Base-by-base conservation (phyloP, 2,113 vertebrate genomes). In the Hystrix cristata region DNA sequence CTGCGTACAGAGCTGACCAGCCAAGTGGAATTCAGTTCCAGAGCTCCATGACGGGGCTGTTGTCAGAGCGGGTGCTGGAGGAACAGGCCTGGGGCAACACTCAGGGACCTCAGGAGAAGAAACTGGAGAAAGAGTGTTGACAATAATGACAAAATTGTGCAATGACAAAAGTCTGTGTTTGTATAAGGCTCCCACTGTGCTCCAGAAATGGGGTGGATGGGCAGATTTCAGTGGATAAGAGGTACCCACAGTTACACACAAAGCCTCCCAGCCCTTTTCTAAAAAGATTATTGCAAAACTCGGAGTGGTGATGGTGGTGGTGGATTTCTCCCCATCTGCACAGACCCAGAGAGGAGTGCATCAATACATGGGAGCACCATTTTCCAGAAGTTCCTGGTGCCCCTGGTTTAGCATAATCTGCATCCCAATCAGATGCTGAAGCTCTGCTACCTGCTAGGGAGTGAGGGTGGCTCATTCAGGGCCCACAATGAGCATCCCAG, bases 301-400 rank as follows among this genome's bases (percentile, higher is more conserved):
- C 86, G 59, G 38, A 90, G 67, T 19, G 46, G 74, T 18, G 27
- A 5, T 5, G 3, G 18, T 21, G 53, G 23, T 2, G 8, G n/a
- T 81, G 46, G 29, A 5, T 91, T 53, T 92, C 38, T 92, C 34
- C 31, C 79, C 34, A 6, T 38, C 27, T 83, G 21, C 55, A 46
- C 38, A 69, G 19, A 76, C n/a, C 59, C 78, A 92, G 19, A 83
- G 25, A 53, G 11, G n/a, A 78, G 19, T 21, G 15, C 19, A 65
- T 21, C 62, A 57, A 29, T 34, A 81, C 34, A 60, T 18, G 14
- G 60, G 51, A 84, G 43, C 55, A 65, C 53, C 1, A 38, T 81
- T 88, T 95, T 74, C 62, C 59, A 46, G 85, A 84, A 91, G 72
- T 94, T 25, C 59, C 59, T 91, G 78, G 18, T 55, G n/a, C 23